Conservation (phyloP, 2,113 vertebrate genomes). For the Sturnira hondurensis region DNA sequence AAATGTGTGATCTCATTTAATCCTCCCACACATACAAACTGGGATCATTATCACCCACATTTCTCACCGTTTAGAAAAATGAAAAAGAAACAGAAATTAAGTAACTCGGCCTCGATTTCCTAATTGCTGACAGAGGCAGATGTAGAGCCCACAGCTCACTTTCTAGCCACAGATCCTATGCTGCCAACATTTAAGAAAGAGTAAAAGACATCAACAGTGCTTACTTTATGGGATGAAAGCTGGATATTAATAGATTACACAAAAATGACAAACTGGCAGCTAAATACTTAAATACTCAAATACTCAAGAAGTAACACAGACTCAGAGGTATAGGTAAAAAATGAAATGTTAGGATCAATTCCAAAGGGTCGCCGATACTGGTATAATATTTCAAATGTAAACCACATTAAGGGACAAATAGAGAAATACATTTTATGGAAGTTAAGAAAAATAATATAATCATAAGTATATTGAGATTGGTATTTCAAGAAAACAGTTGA, state of each 20-base stretch:
- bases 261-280: background rate
- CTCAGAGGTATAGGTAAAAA: background rate
- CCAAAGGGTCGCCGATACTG: background rate
- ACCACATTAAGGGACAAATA: background rate
- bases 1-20: background rate
- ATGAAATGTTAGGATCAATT: background rate
- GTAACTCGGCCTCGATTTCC: background rate
- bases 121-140: background rate
- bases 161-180: background rate
- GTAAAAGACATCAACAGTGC: background rate
- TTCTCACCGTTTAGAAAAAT: background rate
- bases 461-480: background rate
- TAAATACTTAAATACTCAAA: no score
- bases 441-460: background rate
- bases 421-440: background rate
- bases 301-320: background rate
- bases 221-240: background rate
- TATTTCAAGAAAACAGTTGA: background rate
- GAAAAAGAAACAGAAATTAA: background rate
- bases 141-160: background rate
- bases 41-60: background rate
- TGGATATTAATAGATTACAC: background rate
- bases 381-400: background rate
- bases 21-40: background rate
- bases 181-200: background rate